These are phyloP conservation scores for Drosophila pachea DNA, from an alignment of 1,140 invertebrate species.

Conservation along the genomic window DNA sequence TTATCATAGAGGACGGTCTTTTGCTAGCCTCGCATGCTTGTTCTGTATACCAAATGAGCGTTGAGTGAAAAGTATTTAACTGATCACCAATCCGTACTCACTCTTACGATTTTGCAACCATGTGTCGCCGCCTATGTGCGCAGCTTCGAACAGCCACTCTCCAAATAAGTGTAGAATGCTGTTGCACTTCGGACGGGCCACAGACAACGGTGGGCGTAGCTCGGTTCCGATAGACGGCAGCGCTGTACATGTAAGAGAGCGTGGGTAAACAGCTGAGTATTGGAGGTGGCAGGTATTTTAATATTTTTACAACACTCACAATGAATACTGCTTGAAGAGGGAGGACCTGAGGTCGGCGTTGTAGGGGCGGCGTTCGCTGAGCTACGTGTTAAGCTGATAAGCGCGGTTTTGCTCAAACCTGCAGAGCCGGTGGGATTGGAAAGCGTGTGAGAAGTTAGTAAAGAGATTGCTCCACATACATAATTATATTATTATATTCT, in stretches of 20 bases:
- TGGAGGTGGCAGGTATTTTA: slow-evolving; percentile 30
- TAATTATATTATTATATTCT: slow-evolving; percentile 32
- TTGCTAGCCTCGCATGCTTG: slow-evolving; percentile 78
- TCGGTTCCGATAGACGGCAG: slow-evolving; percentile 80
- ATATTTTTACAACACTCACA: slow-evolving; percentile 80
- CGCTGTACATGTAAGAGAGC: slow-evolving; percentile 42
- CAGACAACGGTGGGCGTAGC: slow-evolving; percentile 84
- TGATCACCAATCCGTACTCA: slow-evolving; percentile 41
- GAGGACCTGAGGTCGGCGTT: slow-evolving; percentile 83
- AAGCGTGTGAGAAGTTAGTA: slow-evolving; percentile 70
- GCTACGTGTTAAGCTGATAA: slow-evolving; percentile 85
- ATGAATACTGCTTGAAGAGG: slow-evolving; percentile 83
- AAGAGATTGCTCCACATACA: slow-evolving; percentile 25
- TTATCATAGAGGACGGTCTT: slow-evolving; percentile 78
- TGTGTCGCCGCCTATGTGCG: slow-evolving; percentile 89
- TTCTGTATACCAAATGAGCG: slow-evolving; percentile 37
- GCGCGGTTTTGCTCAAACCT: slow-evolving; percentile 89
- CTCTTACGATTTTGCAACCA: slow-evolving; percentile 81
- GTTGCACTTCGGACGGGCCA: slow-evolving; percentile 91
- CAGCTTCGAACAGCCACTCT: slow-evolving; percentile 97
- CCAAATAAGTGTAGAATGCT: slow-evolving; percentile 97
- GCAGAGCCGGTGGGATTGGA: slow-evolving; percentile 44
- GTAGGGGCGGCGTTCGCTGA: slow-evolving; percentile 79
- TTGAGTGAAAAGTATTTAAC: background rate
- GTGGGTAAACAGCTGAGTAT: slow-evolving; percentile 43